Percentiles rank a stretch among this genome's conserved stretches.
phyloP scores from a whole-genome alignment of 2,888 invertebrate species.

The Hipparchia semele region DNA sequence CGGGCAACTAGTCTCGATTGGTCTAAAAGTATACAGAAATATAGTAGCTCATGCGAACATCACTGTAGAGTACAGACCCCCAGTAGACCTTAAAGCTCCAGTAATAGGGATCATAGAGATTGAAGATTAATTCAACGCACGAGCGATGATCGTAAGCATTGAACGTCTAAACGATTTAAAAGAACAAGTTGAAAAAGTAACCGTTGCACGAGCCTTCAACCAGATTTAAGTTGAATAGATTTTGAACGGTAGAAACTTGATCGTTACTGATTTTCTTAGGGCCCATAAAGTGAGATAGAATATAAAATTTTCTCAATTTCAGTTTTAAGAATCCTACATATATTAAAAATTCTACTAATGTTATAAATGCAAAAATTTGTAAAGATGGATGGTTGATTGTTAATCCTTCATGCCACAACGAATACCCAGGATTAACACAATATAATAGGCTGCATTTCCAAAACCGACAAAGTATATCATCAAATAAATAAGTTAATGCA shows the following conservation, averaged over 20 bases:
- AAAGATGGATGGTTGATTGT: too few species aligned
- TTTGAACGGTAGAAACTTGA: neutral
- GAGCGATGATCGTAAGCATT: conserved; percentile 11
- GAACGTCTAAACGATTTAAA: conserved; percentile 21
- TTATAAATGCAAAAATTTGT: too few species aligned
- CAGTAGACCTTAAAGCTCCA: conserved; percentile 15
- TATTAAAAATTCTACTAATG: too few species aligned
- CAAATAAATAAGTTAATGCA: too few species aligned
- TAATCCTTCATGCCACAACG: too few species aligned
- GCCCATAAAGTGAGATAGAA: neutral
- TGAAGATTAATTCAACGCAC: conserved; percentile 7
- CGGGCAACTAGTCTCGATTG: conserved; percentile 49
- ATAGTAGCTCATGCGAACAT: conserved; percentile 21
- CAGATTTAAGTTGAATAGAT: neutral
- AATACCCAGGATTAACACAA: too few species aligned
- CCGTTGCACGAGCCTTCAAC: neutral
- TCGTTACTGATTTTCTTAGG: neutral
- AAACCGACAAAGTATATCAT: too few species aligned
- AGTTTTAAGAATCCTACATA: too few species aligned
- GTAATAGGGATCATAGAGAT: conserved; percentile 13
- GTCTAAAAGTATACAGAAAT: conserved; percentile 46
- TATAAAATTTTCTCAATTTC: neutral
- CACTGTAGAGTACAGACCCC: too few species aligned
- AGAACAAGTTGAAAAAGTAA: conserved; percentile 10
- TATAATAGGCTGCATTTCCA: too few species aligned